Conservation (phyloP, 1,140 invertebrate species). For the Saxidomus purpurata region DNA sequence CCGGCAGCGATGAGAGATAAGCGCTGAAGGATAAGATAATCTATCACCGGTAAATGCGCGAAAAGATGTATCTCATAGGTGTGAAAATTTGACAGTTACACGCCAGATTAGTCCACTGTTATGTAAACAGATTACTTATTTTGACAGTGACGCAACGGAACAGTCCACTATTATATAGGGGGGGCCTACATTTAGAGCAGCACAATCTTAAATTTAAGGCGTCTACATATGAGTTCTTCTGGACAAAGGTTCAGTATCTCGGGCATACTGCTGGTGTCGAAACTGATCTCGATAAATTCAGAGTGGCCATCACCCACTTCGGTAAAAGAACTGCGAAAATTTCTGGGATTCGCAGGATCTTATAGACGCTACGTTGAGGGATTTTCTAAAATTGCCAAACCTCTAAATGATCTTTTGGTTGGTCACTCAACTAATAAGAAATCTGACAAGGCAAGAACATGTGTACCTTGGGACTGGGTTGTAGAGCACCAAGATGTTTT, state of each 20-base stretch:
- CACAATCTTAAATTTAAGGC: constrained; percentile 2
- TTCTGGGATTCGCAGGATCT: not conserved
- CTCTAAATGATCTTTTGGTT: constrained; percentile 10
- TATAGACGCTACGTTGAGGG: not conserved
- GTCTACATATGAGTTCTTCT: constrained; percentile 24
- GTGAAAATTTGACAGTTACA: no score
- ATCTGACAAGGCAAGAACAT: not conserved
- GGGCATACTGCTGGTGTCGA: not conserved
- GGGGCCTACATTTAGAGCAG: not conserved
- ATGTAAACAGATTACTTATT: no score
- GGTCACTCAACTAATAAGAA: not conserved
- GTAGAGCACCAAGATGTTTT: constrained; percentile 55
- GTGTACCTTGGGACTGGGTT: not conserved
- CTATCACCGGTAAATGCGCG: no score
- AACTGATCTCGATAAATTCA: not conserved
- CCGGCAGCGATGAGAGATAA: no score
- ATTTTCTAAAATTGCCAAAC: constrained; percentile 11
- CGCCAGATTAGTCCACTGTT: no score
- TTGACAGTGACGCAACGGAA: no score
- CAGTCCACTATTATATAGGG: no score
- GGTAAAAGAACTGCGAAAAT: not conserved
- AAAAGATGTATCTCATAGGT: no score
- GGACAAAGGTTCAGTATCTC: not conserved
- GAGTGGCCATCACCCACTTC: not conserved
- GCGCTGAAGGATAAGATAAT: no score